Evolutionary conservation across 2,888 invertebrate genomes (phyloP).

Genomic region (Conistra vaccinii): DNA sequence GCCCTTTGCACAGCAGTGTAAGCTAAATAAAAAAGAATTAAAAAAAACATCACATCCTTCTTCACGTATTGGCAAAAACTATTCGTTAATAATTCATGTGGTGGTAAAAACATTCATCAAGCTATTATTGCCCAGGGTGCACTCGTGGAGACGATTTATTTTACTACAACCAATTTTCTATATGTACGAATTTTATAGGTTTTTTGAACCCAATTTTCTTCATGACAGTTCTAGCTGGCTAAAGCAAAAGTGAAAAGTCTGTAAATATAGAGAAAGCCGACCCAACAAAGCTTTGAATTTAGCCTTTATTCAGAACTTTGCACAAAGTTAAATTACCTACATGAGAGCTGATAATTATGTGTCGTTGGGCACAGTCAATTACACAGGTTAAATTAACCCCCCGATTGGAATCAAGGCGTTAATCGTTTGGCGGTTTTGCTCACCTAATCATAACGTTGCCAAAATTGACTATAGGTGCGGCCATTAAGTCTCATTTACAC

Average conservation of each 20-base stretch:
- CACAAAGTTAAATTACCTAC: not conserved
- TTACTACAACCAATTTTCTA: not conserved
- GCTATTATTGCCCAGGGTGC: not conserved
- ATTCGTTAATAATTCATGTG: not conserved
- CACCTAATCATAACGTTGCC: conserved; percentile 4
- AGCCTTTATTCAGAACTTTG: not conserved
- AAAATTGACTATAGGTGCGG: not conserved
- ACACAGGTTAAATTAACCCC: conserved; percentile 15
- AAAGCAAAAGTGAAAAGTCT: not conserved
- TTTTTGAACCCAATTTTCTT: not conserved
- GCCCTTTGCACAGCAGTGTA: too few species aligned
- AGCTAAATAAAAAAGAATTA: too few species aligned
- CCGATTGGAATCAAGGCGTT: conserved; percentile 23
- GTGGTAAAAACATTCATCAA: not conserved
- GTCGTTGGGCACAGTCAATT: conserved; percentile 1
- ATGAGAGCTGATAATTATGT: not conserved
- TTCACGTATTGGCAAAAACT: not conserved
- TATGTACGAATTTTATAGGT: not conserved
- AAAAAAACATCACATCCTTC: not conserved
- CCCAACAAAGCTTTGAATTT: not conserved
- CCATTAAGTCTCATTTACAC: not conserved
- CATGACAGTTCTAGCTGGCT: too few species aligned
- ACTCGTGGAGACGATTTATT: not conserved
- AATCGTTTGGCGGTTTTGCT: conserved; percentile 28
- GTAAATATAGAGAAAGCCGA: not conserved